Evolutionary conservation across 2,888 invertebrate species (phyloP).

Genomic region (Hydrotaea cyrtoneurina): DNA sequence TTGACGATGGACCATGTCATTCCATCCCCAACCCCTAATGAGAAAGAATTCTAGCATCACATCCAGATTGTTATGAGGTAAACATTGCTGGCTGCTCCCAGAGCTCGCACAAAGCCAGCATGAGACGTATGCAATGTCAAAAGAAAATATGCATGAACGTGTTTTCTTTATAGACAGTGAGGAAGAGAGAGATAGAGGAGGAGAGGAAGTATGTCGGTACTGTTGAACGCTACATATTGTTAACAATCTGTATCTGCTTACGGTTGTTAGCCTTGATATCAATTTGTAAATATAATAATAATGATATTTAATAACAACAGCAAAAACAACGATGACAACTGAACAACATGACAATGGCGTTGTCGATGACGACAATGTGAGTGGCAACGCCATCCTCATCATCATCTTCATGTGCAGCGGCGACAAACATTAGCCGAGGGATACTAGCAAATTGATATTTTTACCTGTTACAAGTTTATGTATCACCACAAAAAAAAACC

Average conservation of each 20-base stretch:
- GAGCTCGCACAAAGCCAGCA: not conserved
- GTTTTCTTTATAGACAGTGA: too few species aligned
- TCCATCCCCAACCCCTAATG: not conserved
- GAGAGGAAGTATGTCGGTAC: not conserved
- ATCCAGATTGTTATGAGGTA: too few species aligned
- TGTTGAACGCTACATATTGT: not conserved
- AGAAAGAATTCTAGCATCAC: not conserved
- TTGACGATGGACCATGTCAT: not conserved
- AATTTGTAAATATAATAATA: conserved; percentile 27
- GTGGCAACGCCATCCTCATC: not conserved
- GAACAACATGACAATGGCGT: not conserved
- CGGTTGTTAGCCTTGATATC: conserved; percentile 24
- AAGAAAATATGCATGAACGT: not conserved
- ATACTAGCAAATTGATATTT: not conserved
- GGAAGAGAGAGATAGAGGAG: not conserved
- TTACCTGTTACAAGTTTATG: conserved; percentile 2
- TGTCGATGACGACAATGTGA: not conserved
- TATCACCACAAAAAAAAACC: not conserved
- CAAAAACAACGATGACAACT: not conserved
- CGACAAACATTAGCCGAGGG: too few species aligned
- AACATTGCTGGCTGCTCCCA: too few species aligned
- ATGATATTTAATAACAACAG: not conserved
- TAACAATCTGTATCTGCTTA: conserved; percentile 13
- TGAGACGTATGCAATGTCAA: not conserved
- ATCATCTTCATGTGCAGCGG: not conserved